A percentile compares a stretch with the other conserved stretches of the same genome.
These are phyloP conservation scores for Myrmecobius fasciatus DNA, from an alignment of 2,113 vertebrate species.

Conservation along the genomic window DNA sequence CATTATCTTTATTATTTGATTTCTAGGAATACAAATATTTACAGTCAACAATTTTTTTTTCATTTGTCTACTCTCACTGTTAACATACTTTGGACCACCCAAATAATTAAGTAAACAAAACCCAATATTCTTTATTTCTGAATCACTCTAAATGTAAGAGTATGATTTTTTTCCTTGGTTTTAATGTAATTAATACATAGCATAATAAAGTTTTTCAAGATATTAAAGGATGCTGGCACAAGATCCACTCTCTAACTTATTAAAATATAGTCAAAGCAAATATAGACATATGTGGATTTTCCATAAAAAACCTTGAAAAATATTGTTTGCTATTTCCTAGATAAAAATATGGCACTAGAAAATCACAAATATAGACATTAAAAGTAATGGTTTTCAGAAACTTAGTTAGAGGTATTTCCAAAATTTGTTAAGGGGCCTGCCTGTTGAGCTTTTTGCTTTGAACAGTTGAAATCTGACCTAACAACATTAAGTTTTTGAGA, in stretches of 20 bases:
- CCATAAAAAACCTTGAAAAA: neutral
- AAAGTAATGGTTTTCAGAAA: neutral
- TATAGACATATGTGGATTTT: neutral
- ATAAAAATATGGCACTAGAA: neutral
- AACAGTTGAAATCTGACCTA: neutral
- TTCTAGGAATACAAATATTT: neutral
- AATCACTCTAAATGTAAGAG: neutral
- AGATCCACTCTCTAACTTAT: neutral
- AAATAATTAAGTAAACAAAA: neutral
- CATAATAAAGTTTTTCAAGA: neutral
- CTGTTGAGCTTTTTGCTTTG: neutral
- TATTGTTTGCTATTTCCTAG: neutral
- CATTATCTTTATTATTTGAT: neutral
- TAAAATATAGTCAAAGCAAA: neutral
- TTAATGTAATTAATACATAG: neutral
- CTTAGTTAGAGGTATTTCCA: neutral
- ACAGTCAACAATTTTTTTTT: neutral
- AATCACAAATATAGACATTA: neutral
- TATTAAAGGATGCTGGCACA: neutral
- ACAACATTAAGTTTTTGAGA: neutral
- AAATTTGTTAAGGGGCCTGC: neutral
- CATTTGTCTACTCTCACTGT: neutral
- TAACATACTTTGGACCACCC: neutral
- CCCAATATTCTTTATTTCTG: neutral
- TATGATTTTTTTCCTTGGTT: neutral